These are phyloP conservation scores for Lacanobia wlatinum DNA, from an alignment of 2,888 invertebrate species.

Conservation along the genomic window DNA sequence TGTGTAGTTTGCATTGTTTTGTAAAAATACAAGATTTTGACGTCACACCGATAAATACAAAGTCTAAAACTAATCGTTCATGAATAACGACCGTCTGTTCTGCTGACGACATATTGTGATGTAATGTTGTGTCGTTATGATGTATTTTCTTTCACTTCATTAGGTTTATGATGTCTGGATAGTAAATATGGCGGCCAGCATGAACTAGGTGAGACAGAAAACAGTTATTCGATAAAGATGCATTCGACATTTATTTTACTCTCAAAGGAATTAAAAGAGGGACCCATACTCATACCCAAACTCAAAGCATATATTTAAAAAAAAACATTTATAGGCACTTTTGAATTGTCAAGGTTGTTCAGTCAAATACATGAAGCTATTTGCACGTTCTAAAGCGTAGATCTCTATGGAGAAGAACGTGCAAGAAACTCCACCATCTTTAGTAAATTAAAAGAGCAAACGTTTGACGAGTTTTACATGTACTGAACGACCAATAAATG, in stretches of 20 bases:
- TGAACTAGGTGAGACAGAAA: slow-evolving; percentile 4
- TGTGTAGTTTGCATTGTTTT: neutral
- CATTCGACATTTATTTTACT: neutral
- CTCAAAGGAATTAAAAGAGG: too few relatives aligned
- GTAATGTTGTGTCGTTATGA: slow-evolving; percentile 33
- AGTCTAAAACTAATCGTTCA: slow-evolving; percentile 22
- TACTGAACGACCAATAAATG: too few relatives aligned
- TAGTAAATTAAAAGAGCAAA: too few relatives aligned
- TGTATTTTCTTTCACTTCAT: slow-evolving; percentile 29
- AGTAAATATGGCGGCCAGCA: slow-evolving; percentile 21
- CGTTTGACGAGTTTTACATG: too few relatives aligned
- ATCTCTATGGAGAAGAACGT: too few relatives aligned
- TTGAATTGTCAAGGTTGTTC: too few relatives aligned
- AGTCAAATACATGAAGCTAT: too few relatives aligned
- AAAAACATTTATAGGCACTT: too few relatives aligned
- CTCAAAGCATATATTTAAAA: too few relatives aligned
- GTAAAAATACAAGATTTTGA: neutral
- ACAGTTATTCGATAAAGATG: neutral
- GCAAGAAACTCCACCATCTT: too few relatives aligned
- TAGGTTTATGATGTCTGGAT: slow-evolving; percentile 44
- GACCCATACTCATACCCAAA: too few relatives aligned
- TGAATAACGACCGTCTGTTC: slow-evolving; percentile 34
- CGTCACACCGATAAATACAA: neutral
- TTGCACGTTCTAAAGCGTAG: too few relatives aligned
- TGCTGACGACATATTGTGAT: slow-evolving; percentile 53